Evolutionary conservation across 2,888 invertebrate species (phyloP).

Genomic region (Eristalinus sepulchralis): DNA sequence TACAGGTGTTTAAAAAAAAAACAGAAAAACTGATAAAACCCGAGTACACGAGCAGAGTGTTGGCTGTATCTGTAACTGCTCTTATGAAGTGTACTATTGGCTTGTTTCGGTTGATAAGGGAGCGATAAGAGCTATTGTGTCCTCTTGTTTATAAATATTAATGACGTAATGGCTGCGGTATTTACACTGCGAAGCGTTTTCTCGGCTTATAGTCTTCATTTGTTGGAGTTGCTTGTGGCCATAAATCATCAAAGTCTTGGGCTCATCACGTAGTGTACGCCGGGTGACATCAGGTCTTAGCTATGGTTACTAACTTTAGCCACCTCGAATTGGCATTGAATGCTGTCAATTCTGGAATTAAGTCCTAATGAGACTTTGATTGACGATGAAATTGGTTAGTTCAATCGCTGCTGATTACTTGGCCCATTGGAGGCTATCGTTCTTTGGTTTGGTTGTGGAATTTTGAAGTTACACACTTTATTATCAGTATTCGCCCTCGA

Average conservation of each 20-base stretch:
- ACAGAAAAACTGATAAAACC: neutral
- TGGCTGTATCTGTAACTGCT: neutral
- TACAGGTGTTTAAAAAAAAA: neutral
- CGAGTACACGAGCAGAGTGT: neutral
- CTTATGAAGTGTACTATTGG: slow-evolving; percentile 3
- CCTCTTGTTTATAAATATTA: slow-evolving; percentile 13
- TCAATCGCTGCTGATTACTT: slow-evolving; percentile 1
- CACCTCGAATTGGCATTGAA: neutral
- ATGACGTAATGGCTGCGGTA: slow-evolving; percentile 15
- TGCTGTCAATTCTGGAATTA: slow-evolving; percentile 25
- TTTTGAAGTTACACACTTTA: too few species aligned
- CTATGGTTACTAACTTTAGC: neutral
- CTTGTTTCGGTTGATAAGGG: slow-evolving; percentile 14
- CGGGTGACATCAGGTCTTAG: neutral
- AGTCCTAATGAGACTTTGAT: neutral
- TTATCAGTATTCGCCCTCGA: too few species aligned
- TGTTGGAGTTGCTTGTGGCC: neutral
- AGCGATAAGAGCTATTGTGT: slow-evolving; percentile 1
- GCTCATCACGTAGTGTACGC: neutral
- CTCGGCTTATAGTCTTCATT: neutral
- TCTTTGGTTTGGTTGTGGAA: neutral
- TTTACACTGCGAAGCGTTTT: neutral
- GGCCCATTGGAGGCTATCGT: neutral
- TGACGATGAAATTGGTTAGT: neutral
- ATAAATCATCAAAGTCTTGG: slow-evolving; percentile 5